A percentile compares a stretch with the other conserved stretches of the same genome.
phyloP scores from a whole-genome alignment of 2,797 vertebrate species.

The Poecilia picta region DNA sequence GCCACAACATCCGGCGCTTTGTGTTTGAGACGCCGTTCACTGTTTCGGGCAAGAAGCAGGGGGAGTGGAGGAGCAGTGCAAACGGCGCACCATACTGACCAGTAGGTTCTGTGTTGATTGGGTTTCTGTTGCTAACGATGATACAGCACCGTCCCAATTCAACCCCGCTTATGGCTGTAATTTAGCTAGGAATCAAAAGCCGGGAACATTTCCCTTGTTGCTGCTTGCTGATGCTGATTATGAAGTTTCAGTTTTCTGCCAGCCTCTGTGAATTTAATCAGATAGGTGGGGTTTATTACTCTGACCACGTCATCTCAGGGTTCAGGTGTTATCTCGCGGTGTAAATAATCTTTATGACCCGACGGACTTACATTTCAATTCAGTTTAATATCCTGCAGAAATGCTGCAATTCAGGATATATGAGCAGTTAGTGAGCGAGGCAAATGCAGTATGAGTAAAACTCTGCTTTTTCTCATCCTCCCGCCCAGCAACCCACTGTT shows the following conservation, averaged over 20 bases:
- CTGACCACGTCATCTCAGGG: slow-evolving; percentile 37
- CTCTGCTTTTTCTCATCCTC: neutral
- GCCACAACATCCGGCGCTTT: slow-evolving; percentile 96
- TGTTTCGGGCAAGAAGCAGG: slow-evolving; percentile 91
- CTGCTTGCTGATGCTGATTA: slow-evolving; percentile 8
- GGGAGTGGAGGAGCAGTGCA: slow-evolving; percentile 97
- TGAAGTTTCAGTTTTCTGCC: neutral
- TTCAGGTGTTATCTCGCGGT: slow-evolving; percentile 45
- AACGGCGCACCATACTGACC: slow-evolving; percentile 91
- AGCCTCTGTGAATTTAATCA: slow-evolving; percentile 8
- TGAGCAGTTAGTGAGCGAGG: neutral
- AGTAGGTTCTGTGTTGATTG: slow-evolving; percentile 76
- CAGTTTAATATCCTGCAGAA: slow-evolving; percentile 4
- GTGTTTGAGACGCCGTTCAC: slow-evolving; percentile 98
- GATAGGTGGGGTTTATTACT: slow-evolving; percentile 41
- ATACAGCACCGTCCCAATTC: neutral
- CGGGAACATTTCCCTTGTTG: neutral
- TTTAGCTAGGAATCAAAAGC: neutral
- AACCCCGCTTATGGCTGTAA: neutral
- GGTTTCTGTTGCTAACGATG: neutral
- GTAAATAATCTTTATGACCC: slow-evolving; percentile 26
- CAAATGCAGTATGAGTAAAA: neutral
- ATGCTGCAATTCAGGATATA: neutral
- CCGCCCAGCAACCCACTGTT: slow-evolving; percentile 90
- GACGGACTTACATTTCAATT: neutral